Conservation (phyloP, 2,888 invertebrate species). For the Protophormia terraenovae region DNA sequence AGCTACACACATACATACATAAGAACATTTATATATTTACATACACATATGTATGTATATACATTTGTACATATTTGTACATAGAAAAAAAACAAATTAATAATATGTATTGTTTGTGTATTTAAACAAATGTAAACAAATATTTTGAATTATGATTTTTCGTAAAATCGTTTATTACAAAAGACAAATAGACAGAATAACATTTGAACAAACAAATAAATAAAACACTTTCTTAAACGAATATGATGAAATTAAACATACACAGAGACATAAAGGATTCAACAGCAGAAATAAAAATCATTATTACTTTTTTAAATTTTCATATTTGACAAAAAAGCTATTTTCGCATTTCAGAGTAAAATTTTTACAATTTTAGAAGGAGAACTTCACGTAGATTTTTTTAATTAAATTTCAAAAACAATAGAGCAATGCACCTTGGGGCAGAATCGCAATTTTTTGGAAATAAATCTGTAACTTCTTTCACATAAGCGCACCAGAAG, state of each 20-base stretch:
- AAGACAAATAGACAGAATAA: constrained; percentile 3
- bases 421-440: too few relatives aligned
- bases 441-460: too few relatives aligned
- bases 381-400: too few relatives aligned
- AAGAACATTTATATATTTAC: not conserved
- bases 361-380: too few relatives aligned
- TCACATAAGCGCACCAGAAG: too few relatives aligned
- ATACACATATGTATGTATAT: not conserved
- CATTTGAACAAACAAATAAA: not conserved
- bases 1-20: not conserved
- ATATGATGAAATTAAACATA: not conserved
- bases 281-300: too few relatives aligned
- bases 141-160: not conserved
- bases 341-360: too few relatives aligned
- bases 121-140: not conserved
- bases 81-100: not conserved
- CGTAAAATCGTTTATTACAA: not conserved
- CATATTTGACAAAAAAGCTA: too few relatives aligned
- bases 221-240: not conserved
- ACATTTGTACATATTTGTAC: not conserved
- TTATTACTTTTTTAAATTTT: too few relatives aligned
- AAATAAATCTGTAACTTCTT: too few relatives aligned
- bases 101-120: not conserved
- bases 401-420: too few relatives aligned
- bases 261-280: too few relatives aligned